Evolutionary conservation across 2,888 invertebrate genomes (phyloP).

Genomic region (Phyllotreta cruciferae): DNA sequence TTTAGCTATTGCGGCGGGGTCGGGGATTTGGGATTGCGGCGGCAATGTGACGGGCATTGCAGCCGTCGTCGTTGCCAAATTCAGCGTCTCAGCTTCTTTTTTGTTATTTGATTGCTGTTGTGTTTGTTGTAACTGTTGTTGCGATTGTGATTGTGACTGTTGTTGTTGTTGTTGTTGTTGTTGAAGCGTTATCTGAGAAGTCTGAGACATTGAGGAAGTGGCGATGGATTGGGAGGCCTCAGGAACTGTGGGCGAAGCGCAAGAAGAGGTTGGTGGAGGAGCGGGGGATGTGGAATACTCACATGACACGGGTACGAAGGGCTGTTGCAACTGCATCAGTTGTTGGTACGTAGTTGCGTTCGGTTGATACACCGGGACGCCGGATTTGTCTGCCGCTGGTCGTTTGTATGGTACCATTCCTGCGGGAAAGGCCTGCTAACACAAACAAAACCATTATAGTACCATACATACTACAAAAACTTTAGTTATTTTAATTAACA

Average conservation of each 20-base stretch:
- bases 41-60: slow-evolving; percentile 39
- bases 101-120: slow-evolving; percentile 44
- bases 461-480: too few relatives aligned
- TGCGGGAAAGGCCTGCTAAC: slow-evolving; percentile 86
- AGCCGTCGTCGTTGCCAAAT: slow-evolving; percentile 43
- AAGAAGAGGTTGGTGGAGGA: slow-evolving; percentile 55
- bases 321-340: slow-evolving; percentile 93
- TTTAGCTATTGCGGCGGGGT: slow-evolving; percentile 75
- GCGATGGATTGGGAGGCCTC: slow-evolving; percentile 52
- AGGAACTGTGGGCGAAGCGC: slow-evolving; percentile 54
- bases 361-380: slow-evolving; percentile 95
- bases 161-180: slow-evolving; percentile 42
- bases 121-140: slow-evolving; percentile 41
- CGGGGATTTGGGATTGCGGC: slow-evolving; percentile 57
- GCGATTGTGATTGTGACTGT: slow-evolving; percentile 44
- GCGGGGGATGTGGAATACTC: slow-evolving; percentile 87
- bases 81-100: slow-evolving; percentile 51
- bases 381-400: slow-evolving; percentile 95
- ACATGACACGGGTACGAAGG: slow-evolving; percentile 98
- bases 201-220: slow-evolving; percentile 45
- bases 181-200: slow-evolving; percentile 36
- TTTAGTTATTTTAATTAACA: too few relatives aligned
- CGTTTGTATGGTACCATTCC: slow-evolving; percentile 96
- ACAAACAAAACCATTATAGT: slow-evolving; percentile 22
- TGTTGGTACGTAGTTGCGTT: slow-evolving; percentile 92